These are phyloP conservation scores for Tinamus guttatus DNA, from an alignment of 2,113 vertebrate species.

Conservation along the genomic window DNA sequence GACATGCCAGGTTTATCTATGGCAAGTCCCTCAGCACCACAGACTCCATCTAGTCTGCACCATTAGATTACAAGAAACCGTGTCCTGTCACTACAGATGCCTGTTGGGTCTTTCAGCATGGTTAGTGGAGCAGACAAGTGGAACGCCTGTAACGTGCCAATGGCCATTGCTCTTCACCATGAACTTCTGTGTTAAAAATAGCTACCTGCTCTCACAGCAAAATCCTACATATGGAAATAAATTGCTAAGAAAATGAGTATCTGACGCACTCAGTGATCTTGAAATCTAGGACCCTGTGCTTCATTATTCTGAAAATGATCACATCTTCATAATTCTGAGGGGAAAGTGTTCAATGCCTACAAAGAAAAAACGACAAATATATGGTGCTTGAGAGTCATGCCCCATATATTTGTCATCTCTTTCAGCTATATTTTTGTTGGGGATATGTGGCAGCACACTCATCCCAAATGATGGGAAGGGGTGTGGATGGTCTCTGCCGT, in stretches of 20 bases:
- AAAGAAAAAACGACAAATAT: neutral
- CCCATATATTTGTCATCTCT: neutral
- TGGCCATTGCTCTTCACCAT: fast-evolving
- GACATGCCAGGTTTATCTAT: neutral
- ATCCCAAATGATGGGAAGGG: conserved; percentile 12
- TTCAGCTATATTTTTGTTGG: neutral
- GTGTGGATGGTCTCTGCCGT: neutral
- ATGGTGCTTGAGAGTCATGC: too few relatives aligned
- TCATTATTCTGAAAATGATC: neutral
- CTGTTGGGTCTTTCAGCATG: too few relatives aligned
- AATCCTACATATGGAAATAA: fast-evolving
- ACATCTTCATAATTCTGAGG: neutral
- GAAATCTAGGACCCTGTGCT: neutral
- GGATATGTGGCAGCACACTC: neutral
- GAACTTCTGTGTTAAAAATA: fast-evolving
- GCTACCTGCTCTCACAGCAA: neutral
- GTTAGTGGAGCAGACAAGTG: too few relatives aligned
- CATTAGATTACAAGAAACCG: neutral
- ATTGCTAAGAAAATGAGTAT: neutral
- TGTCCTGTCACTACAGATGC: neutral
- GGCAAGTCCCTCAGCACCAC: neutral
- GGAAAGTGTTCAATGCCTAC: neutral
- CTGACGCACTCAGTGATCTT: neutral
- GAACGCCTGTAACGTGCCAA: fast-evolving
- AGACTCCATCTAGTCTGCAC: neutral